These are phyloP conservation scores for Perca flavescens DNA, from an alignment of 2,113 vertebrate genomes.

Conservation along the genomic window DNA sequence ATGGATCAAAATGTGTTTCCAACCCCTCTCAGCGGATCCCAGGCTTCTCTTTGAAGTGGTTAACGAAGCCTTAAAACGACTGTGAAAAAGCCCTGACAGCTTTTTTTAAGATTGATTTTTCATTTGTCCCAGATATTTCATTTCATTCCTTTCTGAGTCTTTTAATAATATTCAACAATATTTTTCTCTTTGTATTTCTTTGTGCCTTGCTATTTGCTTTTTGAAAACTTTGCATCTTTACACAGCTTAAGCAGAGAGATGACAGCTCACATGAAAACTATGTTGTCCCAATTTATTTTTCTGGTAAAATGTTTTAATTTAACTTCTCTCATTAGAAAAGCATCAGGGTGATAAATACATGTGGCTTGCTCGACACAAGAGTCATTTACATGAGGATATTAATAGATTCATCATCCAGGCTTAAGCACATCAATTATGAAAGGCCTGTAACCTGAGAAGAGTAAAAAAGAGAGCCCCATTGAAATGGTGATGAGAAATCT, in stretches of 20 bases:
- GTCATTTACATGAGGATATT: conserved; percentile 81
- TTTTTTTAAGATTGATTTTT: conserved; percentile 71
- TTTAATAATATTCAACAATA: conserved; percentile 70
- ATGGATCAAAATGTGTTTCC: conserved; percentile 66
- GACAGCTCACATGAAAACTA: conserved; percentile 48
- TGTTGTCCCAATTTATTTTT: conserved; percentile 51
- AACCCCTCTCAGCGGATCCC: conserved; percentile 52
- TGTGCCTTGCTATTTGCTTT: conserved; percentile 17
- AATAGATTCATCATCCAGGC: conserved; percentile 77
- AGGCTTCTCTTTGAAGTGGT: conserved; percentile 67
- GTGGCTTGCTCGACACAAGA: conserved; percentile 69
- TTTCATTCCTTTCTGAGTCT: conserved; percentile 58
- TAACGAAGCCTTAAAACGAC: conserved; percentile 59
- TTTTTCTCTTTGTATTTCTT: conserved; percentile 34
- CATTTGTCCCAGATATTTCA: conserved; percentile 81
- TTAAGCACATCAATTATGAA: conserved; percentile 80
- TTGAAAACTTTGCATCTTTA: conserved; percentile 51
- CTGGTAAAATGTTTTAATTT: conserved; percentile 79
- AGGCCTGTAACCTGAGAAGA: conserved; percentile 77
- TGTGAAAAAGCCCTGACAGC: conserved; percentile 54
- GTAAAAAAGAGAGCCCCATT: conserved; percentile 56
- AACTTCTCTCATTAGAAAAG: conserved; percentile 77
- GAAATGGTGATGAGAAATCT: conserved; percentile 80
- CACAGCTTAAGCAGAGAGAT: conserved; percentile 28
- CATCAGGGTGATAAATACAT: conserved; percentile 77